Evolutionary conservation across 2,888 invertebrate genomes (phyloP).

Genomic region (Tenodera sinensis): DNA sequence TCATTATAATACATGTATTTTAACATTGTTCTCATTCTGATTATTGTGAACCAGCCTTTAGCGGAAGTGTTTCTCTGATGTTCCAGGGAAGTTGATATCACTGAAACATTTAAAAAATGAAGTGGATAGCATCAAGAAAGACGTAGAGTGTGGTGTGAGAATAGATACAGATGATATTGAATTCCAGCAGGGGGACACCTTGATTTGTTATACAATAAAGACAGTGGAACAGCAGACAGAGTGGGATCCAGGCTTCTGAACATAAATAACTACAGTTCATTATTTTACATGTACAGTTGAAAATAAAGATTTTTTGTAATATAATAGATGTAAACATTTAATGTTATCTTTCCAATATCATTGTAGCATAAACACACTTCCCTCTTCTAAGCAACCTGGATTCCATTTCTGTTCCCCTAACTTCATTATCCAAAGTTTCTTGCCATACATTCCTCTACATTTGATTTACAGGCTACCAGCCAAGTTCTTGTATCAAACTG

Average conservation of each 20-base stretch:
- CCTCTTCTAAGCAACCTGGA: not conserved
- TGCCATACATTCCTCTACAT: too few species aligned
- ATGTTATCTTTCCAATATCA: not conserved
- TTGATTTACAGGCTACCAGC: too few species aligned
- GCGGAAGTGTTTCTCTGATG: not conserved
- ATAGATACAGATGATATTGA: conserved; percentile 60
- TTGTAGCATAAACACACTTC: not conserved
- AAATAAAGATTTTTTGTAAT: not conserved
- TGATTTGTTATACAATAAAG: conserved; percentile 71
- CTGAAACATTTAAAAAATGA: conserved; percentile 89
- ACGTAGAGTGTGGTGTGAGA: conserved; percentile 85
- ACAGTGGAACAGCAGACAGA: conserved; percentile 61
- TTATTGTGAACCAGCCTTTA: too few species aligned
- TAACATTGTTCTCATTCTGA: too few species aligned
- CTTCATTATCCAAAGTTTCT: too few species aligned
- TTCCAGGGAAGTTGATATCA: conserved; percentile 65
- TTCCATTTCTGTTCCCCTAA: not conserved
- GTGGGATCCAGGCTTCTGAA: conserved; percentile 86
- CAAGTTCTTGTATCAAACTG: too few species aligned
- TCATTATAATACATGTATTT: too few species aligned
- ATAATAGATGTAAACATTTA: not conserved
- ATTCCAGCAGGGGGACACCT: conserved; percentile 70
- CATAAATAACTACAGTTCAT: not conserved
- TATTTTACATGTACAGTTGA: not conserved
- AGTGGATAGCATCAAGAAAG: conserved; percentile 75